Conservation (phyloP, 2,113 vertebrate genomes). For the Crotophaga sulcirostris region DNA sequence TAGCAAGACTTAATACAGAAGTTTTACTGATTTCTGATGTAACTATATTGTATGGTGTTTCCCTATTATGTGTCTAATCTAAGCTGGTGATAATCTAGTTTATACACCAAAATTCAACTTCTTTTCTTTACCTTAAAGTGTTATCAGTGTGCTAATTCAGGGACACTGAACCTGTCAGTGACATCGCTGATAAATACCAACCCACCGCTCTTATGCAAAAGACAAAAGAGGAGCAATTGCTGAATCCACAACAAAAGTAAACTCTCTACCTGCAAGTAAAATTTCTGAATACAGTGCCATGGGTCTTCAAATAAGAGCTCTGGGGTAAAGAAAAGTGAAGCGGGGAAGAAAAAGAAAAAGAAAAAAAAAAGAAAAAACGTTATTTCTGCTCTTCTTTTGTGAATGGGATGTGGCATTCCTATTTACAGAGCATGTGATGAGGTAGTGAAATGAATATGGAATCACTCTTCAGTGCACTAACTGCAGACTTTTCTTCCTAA, state of each 20-base stretch:
- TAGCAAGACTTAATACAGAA: neutral
- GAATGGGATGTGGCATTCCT: neutral
- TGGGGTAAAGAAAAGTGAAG: neutral
- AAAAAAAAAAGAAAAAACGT: neutral
- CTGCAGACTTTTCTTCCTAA: constrained; percentile 9
- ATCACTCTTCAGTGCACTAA: neutral
- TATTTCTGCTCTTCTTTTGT: neutral
- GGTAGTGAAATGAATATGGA: constrained; percentile 25
- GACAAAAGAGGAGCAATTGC: neutral
- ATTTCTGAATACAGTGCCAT: neutral
- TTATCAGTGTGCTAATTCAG: neutral
- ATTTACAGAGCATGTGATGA: neutral
- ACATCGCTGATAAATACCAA: neutral
- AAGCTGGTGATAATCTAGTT: neutral
- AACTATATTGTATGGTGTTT: neutral
- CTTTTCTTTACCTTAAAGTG: neutral
- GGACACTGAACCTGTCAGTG: neutral
- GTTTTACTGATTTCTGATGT: neutral
- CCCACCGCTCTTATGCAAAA: neutral
- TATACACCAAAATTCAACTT: neutral
- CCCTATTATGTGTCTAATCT: neutral
- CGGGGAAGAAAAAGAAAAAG: neutral
- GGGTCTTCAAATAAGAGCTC: neutral
- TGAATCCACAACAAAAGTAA: neutral
- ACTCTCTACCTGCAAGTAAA: neutral